phyloP scores from a whole-genome alignment of 2,797 vertebrate species.

The Pterois miles region DNA sequence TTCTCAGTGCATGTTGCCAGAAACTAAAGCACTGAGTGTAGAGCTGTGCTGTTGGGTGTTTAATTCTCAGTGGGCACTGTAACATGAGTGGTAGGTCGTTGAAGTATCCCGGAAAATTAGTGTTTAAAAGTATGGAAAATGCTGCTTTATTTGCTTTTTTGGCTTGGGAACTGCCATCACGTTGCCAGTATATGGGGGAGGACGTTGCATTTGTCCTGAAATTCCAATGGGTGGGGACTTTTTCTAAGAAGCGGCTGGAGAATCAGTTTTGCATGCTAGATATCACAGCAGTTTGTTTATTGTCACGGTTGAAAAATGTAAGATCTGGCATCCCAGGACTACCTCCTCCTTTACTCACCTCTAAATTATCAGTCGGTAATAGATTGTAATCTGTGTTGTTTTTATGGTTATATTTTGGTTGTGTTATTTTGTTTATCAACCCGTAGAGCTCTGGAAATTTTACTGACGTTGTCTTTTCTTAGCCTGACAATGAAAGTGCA shows the following conservation, averaged over 20 bases:
- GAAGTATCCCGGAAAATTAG: no score
- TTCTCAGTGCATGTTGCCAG: not conserved
- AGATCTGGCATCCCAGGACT: not conserved
- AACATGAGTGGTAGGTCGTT: no score
- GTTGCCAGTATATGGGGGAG: constrained; percentile 10
- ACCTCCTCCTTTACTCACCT: not conserved
- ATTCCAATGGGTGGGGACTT: constrained; percentile 12
- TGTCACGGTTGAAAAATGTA: not conserved
- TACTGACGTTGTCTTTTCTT: not conserved
- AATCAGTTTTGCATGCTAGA: no score
- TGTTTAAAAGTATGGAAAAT: not conserved
- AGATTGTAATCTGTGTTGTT: not conserved
- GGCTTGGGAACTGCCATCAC: not conserved
- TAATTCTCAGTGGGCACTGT: not conserved
- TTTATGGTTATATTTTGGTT: constrained; percentile 1
- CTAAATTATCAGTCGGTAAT: no score
- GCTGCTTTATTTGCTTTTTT: not conserved
- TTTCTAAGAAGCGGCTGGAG: not conserved
- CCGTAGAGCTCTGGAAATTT: not conserved
- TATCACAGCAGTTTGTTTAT: not conserved
- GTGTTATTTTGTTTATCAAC: not conserved
- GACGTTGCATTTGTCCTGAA: not conserved
- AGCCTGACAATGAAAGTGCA: constrained; percentile 8
- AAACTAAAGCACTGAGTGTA: not conserved
- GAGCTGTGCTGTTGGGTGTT: not conserved